Percentiles rank a stretch among this genome's conserved stretches.
Conservation (phyloP, 2,888 invertebrate species). For the Lasioglossum marginatum region DNA sequence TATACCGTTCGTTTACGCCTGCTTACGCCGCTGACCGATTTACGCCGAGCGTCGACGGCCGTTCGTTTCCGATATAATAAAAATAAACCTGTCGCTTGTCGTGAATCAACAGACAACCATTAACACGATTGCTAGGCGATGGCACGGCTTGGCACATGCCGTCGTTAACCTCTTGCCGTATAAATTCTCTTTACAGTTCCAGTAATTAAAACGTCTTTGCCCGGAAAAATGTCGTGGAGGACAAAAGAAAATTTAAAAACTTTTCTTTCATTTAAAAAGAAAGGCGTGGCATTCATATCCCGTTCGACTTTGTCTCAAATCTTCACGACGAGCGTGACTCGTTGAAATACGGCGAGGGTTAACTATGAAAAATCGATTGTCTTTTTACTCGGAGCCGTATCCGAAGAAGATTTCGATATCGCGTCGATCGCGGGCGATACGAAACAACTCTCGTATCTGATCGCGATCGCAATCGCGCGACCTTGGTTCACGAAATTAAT, state of each 20-base stretch:
- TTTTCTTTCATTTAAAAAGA: no score
- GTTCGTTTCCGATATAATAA: constrained; percentile 4
- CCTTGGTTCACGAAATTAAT: neutral
- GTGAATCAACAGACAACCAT: neutral
- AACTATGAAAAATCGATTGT: neutral
- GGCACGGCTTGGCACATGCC: neutral
- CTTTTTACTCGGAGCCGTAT: neutral
- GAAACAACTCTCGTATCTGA: neutral
- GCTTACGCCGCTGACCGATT: constrained; percentile 3
- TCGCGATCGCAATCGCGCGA: neutral
- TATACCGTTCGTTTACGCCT: neutral
- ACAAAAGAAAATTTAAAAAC: no score
- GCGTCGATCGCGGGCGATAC: neutral
- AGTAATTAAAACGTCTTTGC: no score
- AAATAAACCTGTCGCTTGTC: neutral
- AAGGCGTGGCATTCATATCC: no score
- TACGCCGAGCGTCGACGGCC: neutral
- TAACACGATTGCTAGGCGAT: neutral
- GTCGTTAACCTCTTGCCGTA: neutral
- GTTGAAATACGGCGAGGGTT: neutral
- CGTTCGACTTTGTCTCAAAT: no score
- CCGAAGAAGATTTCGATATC: neutral
- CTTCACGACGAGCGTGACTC: no score
- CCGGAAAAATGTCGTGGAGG: no score
- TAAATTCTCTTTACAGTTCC: no score